Conservation (phyloP, 2,113 vertebrate species). For the Neodontobutis hainanensis region DNA sequence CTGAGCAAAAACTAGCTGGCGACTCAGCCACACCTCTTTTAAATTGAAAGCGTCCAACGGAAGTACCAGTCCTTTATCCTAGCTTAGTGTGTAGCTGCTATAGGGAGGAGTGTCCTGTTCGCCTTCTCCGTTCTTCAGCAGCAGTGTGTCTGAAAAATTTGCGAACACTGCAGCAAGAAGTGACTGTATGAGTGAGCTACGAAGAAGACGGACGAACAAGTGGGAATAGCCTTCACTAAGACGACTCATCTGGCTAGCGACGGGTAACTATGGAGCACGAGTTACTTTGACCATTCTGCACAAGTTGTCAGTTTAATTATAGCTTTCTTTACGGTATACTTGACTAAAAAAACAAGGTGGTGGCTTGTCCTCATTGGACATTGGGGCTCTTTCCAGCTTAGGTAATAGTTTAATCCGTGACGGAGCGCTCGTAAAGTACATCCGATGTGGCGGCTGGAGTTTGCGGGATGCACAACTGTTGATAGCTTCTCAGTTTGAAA, state of each 20-base stretch:
- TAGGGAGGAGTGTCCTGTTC: slow-evolving; percentile 66
- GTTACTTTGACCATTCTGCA: slow-evolving; percentile 34
- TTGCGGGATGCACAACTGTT: slow-evolving; percentile 57
- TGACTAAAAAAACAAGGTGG: slow-evolving; percentile 50
- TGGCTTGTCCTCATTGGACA: slow-evolving; percentile 28
- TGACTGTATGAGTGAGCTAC: slow-evolving; percentile 32
- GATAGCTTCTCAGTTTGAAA: slow-evolving; percentile 52
- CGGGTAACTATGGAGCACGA: slow-evolving; percentile 49
- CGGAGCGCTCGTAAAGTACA: not conserved
- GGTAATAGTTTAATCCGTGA: slow-evolving; percentile 13
- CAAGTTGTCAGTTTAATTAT: slow-evolving; percentile 32
- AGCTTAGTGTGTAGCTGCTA: not conserved
- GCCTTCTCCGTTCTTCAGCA: slow-evolving; percentile 66
- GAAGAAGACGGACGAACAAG: slow-evolving; percentile 22
- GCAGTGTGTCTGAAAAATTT: slow-evolving; percentile 53
- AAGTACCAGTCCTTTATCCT: rapidly evolving
- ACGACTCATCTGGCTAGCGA: slow-evolving; percentile 23
- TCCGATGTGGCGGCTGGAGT: not conserved
- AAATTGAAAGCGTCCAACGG: slow-evolving; percentile 27
- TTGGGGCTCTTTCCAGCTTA: not conserved
- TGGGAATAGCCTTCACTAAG: slow-evolving; percentile 22
- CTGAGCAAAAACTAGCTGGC: too few species aligned
- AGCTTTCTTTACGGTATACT: slow-evolving; percentile 30
- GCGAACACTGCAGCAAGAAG: slow-evolving; percentile 72
- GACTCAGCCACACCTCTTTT: slow-evolving; percentile 16